Evolutionary conservation across 1,140 invertebrate species (phyloP).

Genomic region (Sweltsa coloradensis): DNA sequence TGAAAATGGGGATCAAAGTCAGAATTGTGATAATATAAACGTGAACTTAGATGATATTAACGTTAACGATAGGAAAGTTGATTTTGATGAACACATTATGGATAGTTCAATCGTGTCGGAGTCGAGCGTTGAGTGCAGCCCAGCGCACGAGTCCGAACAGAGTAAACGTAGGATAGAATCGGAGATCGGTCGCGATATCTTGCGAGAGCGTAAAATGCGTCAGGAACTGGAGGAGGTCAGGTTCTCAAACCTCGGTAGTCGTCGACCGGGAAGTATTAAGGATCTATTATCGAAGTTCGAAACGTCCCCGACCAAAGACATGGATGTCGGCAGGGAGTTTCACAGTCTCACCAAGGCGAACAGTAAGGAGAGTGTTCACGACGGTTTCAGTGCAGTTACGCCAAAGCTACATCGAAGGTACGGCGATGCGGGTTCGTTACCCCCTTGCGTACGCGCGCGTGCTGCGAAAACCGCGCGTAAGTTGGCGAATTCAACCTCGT

Average conservation of each 20-base stretch:
- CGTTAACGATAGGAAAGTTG: background rate
- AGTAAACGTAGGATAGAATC: constrained; percentile 36
- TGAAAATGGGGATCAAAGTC: background rate
- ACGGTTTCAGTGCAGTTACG: constrained; percentile 10
- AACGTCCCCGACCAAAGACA: constrained; percentile 9
- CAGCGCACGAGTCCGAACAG: constrained; percentile 6
- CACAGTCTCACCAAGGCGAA: background rate
- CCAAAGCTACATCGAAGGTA: background rate
- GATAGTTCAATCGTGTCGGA: background rate
- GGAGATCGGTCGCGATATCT: constrained; percentile 39
- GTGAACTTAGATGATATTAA: background rate
- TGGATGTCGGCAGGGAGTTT: background rate
- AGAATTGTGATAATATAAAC: background rate
- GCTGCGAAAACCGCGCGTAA: constrained; percentile 23
- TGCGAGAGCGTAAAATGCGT: constrained; percentile 35
- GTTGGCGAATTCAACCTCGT: constrained; percentile 24
- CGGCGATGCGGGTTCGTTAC: constrained; percentile 23
- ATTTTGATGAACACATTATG: background rate
- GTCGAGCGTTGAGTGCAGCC: too few relatives aligned
- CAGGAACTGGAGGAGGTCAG: constrained; percentile 32
- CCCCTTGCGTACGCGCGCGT: constrained; percentile 38
- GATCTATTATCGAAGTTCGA: constrained; percentile 32
- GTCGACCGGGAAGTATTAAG: constrained; percentile 24
- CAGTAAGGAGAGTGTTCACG: too few relatives aligned
- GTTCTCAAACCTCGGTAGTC: constrained; percentile 2